Evolutionary conservation across 2,888 invertebrate species (phyloP), one percentile per base, ranked within the genome.

Genomic region (Drosophila mettleri): DNA sequence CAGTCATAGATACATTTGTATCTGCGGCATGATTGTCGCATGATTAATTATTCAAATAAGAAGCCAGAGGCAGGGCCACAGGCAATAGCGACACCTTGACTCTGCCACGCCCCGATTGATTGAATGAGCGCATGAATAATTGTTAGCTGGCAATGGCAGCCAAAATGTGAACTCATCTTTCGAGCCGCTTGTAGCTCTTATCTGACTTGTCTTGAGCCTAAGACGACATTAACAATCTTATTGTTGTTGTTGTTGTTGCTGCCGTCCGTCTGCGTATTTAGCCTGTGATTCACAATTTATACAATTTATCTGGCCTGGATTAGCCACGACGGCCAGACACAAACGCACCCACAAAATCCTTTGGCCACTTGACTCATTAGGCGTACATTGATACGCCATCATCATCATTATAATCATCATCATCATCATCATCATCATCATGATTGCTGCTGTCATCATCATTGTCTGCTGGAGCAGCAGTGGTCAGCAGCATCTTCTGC

Each of bases 321-420:
- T 80, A 78, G 85, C 74, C 24, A 22, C 20, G 73, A 61, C 73
- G 59, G 57, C 68, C 69, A 60, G 79, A 67, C 75, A 46, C 45
- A 45, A 69, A 59, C 73, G 66, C 69, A 85, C 86, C 79, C 75
- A 75, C 75, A 74, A 75, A 74, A 78, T 75, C 86, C 80, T 86
- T 89, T 80, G 88, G 79, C 75, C 89, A 89, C 89, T 89, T 88
- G 88, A 89, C 89, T 86, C 86, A 86, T 86, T 86, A 86, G 89
- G 89, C 86, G 27, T 46, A 67, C 74, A 86, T 89, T 86, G 85
- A 87, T 85, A 71, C 72, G 64, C 43, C 49, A 41, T 62, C 68
- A 71, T 54, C 66, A 68, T 67, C 59, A 63, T 43, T 74, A 61
- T 45, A 66, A 51, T 38, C 53, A 51, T 38, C 65, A 53, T 65